A percentile compares a stretch with the other conserved stretches of the same genome.
These are phyloP conservation scores for Sphyrna mokarran DNA, from an alignment of 2,113 vertebrate species.

Conservation along the genomic window DNA sequence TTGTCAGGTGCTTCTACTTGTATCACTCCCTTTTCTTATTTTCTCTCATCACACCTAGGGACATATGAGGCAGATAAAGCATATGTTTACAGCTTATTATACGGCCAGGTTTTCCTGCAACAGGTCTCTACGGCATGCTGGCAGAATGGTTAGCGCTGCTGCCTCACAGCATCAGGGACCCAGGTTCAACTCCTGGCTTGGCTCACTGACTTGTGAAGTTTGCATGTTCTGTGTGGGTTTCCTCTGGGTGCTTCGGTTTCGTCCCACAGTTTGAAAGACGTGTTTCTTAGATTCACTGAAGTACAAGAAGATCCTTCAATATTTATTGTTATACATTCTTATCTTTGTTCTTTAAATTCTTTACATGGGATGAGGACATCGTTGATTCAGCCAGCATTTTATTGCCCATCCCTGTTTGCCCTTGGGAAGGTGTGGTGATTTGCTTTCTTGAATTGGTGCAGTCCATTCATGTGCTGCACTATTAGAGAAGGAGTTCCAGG, in stretches of 20 bases:
- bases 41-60: no score
- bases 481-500: not conserved
- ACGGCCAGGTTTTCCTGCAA: no score
- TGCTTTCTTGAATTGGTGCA: not conserved
- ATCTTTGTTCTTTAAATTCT: not conserved
- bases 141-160: no score
- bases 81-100: no score
- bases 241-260: no score
- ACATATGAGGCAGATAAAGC: no score
- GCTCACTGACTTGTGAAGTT: no score
- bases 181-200: no score
- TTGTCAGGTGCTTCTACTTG: not conserved
- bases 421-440: not conserved
- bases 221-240: no score
- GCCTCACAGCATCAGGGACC: no score
- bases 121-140: no score
- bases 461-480: not conserved
- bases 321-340: not conserved
- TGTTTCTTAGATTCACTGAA: not conserved
- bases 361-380: not conserved
- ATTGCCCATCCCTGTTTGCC: not conserved
- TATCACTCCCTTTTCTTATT: not conserved
- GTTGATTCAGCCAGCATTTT: not conserved
- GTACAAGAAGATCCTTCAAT: not conserved
- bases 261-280: no score